Evolutionary conservation across 2,888 invertebrate genomes (phyloP), one percentile per base, ranked within the genome.

Genomic region (Strigamia transsilvanica): DNA sequence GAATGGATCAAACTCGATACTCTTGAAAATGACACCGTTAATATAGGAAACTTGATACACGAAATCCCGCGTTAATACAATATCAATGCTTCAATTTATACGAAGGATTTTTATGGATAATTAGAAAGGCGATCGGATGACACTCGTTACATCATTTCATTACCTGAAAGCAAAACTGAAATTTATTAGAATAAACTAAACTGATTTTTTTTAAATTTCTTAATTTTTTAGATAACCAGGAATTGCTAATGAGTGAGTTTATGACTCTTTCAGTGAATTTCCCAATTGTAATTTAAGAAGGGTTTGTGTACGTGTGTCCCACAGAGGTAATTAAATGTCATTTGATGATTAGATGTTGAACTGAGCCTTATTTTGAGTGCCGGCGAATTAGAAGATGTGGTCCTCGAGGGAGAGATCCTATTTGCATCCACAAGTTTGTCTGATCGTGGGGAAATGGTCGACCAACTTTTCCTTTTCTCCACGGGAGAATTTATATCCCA

Each of bases 401-500:
- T 73, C 32, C 73, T 73, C 73, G 27, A 73, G 73, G 32, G 73
- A 73, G 12, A n/a, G 73, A 73, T 73, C 73, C 32, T 73, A 73
- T 73, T 73, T 73, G 73, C 73, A 73, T 73, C 73, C 73, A 27
- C 15, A 73, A 73, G 73, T 56, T 56, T 56, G 56, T 56, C 18
- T 56, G 56, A 73, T 73, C 73, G 73, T 27, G 73, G 73, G 73
- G 27, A 73, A 27, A 73, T 73, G 73, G 27, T 73, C 73, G 2
- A 23, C 51, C 51, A 15, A 18, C 73, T 73, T 32, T 73, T 27
- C 32, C 73, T 73, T 73, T 73, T 73, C 73, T 32, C 32, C 27
- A 73, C 73, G 73, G 73, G 32, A 73, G 73, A 73, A 73, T 73
- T 73, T 73, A 73, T 73, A 32, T 32, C 73, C 73, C 27, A 73